phyloP scores from a whole-genome alignment of 2,113 vertebrate species.

The Smithornis capensis region DNA sequence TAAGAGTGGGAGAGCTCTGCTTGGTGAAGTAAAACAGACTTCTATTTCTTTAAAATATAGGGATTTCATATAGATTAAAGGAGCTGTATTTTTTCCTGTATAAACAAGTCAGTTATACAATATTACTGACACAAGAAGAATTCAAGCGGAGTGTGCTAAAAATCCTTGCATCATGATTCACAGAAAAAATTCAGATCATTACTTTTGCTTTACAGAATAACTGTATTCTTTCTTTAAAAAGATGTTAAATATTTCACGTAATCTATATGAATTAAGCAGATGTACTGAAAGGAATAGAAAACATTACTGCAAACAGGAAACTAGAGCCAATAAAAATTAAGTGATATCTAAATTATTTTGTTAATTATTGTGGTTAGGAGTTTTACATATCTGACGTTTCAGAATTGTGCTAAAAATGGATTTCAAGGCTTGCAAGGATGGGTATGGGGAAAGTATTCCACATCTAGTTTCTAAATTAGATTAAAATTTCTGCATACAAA shows the following conservation, averaged over 20 bases:
- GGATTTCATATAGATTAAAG: neutral
- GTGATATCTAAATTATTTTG: neutral
- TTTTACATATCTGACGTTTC: neutral
- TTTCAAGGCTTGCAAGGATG: neutral
- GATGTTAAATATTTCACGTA: neutral
- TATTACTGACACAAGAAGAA: neutral
- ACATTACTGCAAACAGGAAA: neutral
- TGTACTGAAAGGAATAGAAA: neutral
- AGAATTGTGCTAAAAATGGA: neutral
- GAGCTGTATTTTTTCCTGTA: neutral
- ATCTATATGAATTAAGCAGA: neutral
- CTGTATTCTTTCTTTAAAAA: neutral
- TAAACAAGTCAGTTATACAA: neutral
- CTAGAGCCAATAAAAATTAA: neutral
- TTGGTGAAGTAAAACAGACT: neutral
- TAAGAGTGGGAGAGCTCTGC: neutral
- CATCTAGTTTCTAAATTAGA: neutral
- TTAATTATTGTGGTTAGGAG: neutral
- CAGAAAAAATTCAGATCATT: neutral
- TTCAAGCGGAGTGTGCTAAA: neutral
- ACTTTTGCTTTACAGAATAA: neutral
- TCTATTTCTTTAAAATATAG: neutral
- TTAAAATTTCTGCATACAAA: neutral
- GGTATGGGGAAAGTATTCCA: rapidly evolving
- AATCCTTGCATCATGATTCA: neutral